A percentile compares a stretch with the other conserved stretches of the same genome.
phyloP scores from a whole-genome alignment of 2,113 vertebrate species.

The Burhinus oedicnemus region DNA sequence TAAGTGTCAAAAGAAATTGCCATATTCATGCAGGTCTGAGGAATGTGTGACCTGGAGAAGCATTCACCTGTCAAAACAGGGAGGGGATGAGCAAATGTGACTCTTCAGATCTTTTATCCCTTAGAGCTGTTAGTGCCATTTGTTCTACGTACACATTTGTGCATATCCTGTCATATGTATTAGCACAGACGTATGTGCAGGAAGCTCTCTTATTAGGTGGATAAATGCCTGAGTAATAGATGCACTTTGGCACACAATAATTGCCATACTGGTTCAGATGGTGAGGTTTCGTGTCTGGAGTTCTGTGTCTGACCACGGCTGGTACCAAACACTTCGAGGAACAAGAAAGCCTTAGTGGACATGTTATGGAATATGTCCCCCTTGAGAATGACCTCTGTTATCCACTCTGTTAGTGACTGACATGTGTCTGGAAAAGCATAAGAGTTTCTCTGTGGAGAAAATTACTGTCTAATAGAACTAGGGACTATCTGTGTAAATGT shows the following conservation, averaged over 20 bases:
- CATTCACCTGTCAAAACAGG: neutral
- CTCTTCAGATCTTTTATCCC: neutral
- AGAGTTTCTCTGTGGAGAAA: neutral
- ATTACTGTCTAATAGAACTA: neutral
- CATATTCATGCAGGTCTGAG: neutral
- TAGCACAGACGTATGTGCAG: neutral
- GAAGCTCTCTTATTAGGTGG: neutral
- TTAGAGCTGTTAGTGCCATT: neutral
- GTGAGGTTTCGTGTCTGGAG: neutral
- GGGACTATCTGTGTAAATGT: neutral
- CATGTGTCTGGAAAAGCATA: neutral
- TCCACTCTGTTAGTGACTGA: neutral
- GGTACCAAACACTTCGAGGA: neutral
- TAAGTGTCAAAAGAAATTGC: neutral
- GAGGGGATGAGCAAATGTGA: neutral
- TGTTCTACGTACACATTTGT: neutral
- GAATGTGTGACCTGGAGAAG: neutral
- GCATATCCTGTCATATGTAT: neutral
- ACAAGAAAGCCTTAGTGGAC: neutral
- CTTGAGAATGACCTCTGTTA: neutral
- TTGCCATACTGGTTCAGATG: neutral
- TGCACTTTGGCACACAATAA: neutral
- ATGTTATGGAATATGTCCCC: neutral
- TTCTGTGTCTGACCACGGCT: neutral
- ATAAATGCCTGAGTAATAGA: neutral